Conservation (phyloP, 2,888 invertebrate genomes). For the Leucophenga montana region DNA sequence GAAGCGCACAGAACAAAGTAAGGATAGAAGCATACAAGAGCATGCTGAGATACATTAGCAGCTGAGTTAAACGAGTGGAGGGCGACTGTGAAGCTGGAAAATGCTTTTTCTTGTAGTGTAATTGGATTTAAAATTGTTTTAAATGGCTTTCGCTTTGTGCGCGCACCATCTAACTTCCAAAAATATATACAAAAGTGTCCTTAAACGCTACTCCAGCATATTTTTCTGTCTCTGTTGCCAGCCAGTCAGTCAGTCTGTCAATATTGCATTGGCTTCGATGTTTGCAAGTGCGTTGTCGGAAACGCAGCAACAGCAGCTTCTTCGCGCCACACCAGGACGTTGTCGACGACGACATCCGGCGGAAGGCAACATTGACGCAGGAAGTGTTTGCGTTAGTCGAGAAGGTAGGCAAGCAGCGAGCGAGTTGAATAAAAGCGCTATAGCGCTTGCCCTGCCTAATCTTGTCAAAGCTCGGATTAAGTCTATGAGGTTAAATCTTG, state of each 20-base stretch:
- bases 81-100: conserved; percentile 45
- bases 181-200: background rate
- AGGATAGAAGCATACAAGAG: conserved; percentile 24
- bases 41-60: too few species aligned
- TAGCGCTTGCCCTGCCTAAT: background rate
- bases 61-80: background rate
- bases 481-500: conserved; percentile 64
- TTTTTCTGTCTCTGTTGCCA: background rate
- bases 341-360: background rate
- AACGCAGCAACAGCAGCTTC: conserved; percentile 10
- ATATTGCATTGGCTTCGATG: conserved; percentile 21
- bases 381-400: too few species aligned
- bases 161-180: too few species aligned
- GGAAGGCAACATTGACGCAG: conserved; percentile 4
- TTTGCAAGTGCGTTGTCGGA: conserved; percentile 16
- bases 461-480: conserved; percentile 47
- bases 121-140: conserved; percentile 64
- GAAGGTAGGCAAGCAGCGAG: conserved; percentile 14
- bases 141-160: conserved; percentile 42
- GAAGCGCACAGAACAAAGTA: background rate
- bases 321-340: background rate
- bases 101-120: conserved; percentile 56
- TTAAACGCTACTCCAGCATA: background rate
- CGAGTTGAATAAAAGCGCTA: conserved; percentile 1
- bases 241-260: background rate